A percentile compares a stretch with the other conserved stretches of the same genome.
phyloP scores from a whole-genome alignment of 2,797 vertebrate genomes.

The Adrianichthys oophorus region DNA sequence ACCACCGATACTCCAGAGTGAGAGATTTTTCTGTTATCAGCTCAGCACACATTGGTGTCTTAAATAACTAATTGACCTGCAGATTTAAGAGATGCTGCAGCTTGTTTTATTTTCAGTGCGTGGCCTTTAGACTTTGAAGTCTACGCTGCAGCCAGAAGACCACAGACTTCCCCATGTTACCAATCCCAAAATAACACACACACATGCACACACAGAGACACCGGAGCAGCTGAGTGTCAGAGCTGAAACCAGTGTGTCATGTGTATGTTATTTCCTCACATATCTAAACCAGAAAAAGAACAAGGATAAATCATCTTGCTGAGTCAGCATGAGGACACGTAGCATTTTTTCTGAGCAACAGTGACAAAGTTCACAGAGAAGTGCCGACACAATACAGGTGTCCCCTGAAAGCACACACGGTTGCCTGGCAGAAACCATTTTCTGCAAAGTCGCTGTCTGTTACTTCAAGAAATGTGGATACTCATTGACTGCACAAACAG shows the following conservation, averaged over 20 bases:
- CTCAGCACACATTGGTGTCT: background rate
- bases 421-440: background rate
- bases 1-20: background rate
- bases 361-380: conserved; percentile 44
- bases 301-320: conserved; percentile 26
- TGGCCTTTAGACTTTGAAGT: too few species aligned
- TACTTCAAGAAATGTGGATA: background rate
- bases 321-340: conserved; percentile 48
- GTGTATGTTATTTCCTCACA: conserved; percentile 40
- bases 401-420: background rate
- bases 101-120: background rate
- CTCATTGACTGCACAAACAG: background rate
- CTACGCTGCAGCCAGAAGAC: too few species aligned
- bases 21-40: background rate
- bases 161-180: background rate
- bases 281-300: conserved; percentile 37
- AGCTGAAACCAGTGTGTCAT: conserved; percentile 45
- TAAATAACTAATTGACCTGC: background rate
- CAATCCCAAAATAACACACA: background rate
- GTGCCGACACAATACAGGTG: conserved; percentile 9
- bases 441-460: background rate
- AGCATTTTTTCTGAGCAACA: conserved; percentile 14
- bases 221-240: conserved; percentile 49
- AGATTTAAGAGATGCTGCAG: background rate
- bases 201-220: conserved; percentile 8